Evolutionary conservation across 2,797 vertebrate species (phyloP), one percentile per base, ranked within the genome.

Genomic region (Sphenodon punctatus): DNA sequence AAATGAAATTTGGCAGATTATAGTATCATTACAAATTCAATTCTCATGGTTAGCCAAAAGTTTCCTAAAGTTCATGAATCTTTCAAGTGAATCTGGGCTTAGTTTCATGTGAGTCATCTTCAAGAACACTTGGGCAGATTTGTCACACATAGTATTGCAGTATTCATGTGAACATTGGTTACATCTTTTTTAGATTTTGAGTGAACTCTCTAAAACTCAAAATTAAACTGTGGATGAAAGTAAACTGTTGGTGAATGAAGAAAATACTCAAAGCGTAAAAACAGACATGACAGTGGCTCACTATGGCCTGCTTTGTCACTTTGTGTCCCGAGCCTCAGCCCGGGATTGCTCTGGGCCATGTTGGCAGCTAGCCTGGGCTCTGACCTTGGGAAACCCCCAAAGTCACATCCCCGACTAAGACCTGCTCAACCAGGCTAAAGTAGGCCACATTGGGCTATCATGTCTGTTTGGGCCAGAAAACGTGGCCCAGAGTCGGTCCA

Each of bases 141-240:
- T 65, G 39, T 73, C 64, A 68, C 34, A 36, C 10, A 43, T 17
- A 75, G 27, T 34, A 41, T 42, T 27, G 11, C 59, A 67, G 16
- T 32, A 67, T 41, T 56, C n/a, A 51, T 63, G 43, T 53, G 39
- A 77, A n/a, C 73, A 23, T 27, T 49, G 12, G 36, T 38, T 53
- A 23, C 32, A 61, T 16, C 17, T 46, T 12, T 16, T 79, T 76
- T 80, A 78, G 58, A 76, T 74, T 88, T 83, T 48, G 42, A 71
- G 4, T 68, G 5, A 2, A 4, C 30, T 70, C 19, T 75, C 67
- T 67, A 53, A 82, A 66, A 20, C 39, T 74, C 23, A 5, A 3
- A 75, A 79, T 27, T 4, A 75, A 65, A 2, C 16, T 43, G 7
- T 4, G 4, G 7, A 1, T n/a, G 11, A 23, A 12, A 80, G 6